Percentiles rank a stretch among this genome's conserved stretches.
Conservation (phyloP, 2,113 vertebrate species). For the Cephalopholis sonnerati region DNA sequence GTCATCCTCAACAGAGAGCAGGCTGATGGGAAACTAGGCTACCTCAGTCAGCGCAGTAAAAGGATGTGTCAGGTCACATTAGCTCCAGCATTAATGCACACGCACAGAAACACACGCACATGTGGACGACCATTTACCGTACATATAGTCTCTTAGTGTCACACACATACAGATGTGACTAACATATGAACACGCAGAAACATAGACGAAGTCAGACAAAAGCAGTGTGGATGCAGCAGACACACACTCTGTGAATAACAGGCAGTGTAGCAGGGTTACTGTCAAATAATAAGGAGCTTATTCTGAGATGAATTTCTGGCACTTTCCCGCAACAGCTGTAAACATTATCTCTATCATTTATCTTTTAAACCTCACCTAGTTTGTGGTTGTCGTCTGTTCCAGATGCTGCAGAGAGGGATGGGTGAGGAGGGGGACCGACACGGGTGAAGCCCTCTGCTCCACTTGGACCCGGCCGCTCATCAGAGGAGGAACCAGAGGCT, state of each 20-base stretch:
- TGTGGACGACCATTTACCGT: neutral
- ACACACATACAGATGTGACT: constrained; percentile 4
- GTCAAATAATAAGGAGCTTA: neutral
- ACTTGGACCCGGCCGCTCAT: constrained; percentile 83
- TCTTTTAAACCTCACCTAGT: constrained; percentile 84
- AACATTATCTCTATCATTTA: neutral
- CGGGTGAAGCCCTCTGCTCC: constrained; percentile 85
- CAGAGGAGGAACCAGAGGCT: constrained; percentile 74
- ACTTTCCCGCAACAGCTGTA: neutral
- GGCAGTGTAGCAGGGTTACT: neutral
- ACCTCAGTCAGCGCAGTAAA: constrained; percentile 22
- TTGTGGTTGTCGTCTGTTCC: constrained; percentile 83
- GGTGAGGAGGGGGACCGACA: constrained; percentile 79
- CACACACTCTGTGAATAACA: neutral
- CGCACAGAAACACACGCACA: constrained; percentile 35
- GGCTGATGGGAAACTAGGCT: constrained; percentile 48
- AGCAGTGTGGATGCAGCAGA: neutral
- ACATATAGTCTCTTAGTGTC: neutral
- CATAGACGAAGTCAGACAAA: neutral
- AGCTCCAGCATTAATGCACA: constrained; percentile 50
- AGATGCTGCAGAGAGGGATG: constrained; percentile 83
- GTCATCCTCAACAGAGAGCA: constrained; percentile 33
- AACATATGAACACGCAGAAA: neutral
- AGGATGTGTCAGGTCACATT: constrained; percentile 65
- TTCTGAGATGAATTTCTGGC: neutral